Percentiles rank a stretch among this genome's conserved stretches.
phyloP scores from a whole-genome alignment of 2,888 invertebrate genomes.

The Chalcis sispes region DNA sequence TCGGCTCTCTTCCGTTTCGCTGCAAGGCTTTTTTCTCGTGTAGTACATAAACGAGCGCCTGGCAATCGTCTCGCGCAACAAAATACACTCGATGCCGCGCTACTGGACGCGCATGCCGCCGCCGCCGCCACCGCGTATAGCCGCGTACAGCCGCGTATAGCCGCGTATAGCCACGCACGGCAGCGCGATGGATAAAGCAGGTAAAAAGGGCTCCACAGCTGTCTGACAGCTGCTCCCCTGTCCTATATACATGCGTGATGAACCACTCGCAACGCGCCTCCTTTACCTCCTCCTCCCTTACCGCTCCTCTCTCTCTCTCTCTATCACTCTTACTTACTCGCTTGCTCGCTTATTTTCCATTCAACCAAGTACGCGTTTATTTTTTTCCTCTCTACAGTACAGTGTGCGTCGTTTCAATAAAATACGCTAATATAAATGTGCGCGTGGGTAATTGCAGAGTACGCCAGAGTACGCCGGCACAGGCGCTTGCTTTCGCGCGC shows the following conservation, averaged over 20 bases:
- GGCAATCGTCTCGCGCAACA: constrained; percentile 6
- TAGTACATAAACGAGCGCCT: neutral
- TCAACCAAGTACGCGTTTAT: constrained; percentile 4
- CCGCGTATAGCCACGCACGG: neutral
- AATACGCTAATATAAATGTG: constrained; percentile 54
- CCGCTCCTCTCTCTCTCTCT: constrained; percentile 17
- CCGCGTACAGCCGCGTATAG: neutral
- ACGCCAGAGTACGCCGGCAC: constrained; percentile 42
- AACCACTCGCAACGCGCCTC: constrained; percentile 62
- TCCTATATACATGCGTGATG: constrained; percentile 75
- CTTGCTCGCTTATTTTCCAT: neutral
- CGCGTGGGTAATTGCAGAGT: constrained; percentile 49
- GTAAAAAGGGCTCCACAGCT: constrained; percentile 76
- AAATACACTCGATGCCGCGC: constrained; percentile 62
- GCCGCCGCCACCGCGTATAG: neutral
- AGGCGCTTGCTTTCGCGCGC: constrained; percentile 32
- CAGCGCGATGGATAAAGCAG: constrained; percentile 64
- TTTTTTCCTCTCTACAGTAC: neutral
- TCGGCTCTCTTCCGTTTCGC: constrained; percentile 36
- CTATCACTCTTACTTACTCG: neutral
- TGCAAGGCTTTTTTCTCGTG: constrained; percentile 32
- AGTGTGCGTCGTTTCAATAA: constrained; percentile 45
- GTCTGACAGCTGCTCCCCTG: constrained; percentile 76
- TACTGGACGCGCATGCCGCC: constrained; percentile 58
- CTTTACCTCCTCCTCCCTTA: constrained; percentile 40